These are phyloP conservation scores for Esox niger DNA, from an alignment of 2,113 vertebrate genomes.

Conservation along the genomic window DNA sequence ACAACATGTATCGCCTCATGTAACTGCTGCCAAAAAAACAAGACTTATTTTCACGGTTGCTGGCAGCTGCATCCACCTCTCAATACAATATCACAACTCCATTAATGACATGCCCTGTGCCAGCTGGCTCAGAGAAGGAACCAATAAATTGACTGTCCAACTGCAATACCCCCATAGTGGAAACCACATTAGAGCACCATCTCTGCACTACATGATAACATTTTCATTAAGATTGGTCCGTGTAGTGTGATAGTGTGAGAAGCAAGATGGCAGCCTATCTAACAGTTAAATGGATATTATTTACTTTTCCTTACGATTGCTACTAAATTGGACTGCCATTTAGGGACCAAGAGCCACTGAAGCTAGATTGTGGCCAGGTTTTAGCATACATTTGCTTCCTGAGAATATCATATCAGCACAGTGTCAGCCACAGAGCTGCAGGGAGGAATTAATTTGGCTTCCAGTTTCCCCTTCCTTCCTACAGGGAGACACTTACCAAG, in stretches of 20 bases:
- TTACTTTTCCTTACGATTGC: background rate
- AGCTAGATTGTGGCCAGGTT: constrained; percentile 18
- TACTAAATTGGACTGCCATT: constrained; percentile 1
- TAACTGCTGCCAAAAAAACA: background rate
- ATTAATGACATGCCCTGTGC: constrained; percentile 13
- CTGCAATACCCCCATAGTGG: background rate
- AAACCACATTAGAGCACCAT: constrained; percentile 9
- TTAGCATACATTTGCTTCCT: constrained; percentile 40
- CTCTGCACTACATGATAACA: constrained; percentile 22
- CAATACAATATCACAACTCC: constrained; percentile 16
- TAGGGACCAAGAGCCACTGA: background rate
- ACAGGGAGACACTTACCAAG: constrained; percentile 50
- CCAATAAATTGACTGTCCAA: constrained; percentile 15
- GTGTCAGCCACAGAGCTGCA: constrained; percentile 43
- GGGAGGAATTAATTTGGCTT: constrained; percentile 48
- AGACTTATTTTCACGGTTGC: constrained; percentile 1
- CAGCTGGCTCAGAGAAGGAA: background rate
- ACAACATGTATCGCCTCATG: constrained; percentile 1
- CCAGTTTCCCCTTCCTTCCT: constrained; percentile 33
- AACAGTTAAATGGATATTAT: constrained; percentile 9
- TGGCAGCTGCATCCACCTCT: constrained; percentile 1
- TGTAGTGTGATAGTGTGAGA: background rate
- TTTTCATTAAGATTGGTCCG: constrained; percentile 12
- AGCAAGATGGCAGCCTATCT: constrained; percentile 10
- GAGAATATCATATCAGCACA: constrained; percentile 44